A percentile compares a stretch with the other conserved stretches of the same genome.
Evolutionary conservation across 37 sponge, comb jelly and placozoan species (phyloP).

Genomic region (Hormiphora californensis): DNA sequence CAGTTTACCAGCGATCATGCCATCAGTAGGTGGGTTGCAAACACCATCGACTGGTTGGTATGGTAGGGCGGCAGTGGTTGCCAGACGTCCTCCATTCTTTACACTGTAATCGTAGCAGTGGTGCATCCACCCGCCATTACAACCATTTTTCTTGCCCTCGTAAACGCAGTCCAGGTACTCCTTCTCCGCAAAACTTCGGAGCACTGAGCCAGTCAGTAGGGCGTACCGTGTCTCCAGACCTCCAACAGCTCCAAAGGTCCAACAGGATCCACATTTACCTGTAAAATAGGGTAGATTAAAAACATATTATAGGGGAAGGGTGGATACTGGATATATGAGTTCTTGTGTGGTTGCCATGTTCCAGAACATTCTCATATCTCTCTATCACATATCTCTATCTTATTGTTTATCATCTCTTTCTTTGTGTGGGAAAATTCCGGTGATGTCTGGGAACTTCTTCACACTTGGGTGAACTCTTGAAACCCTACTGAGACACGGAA

Average conservation of each 20-base stretch:
- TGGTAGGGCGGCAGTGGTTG: no score
- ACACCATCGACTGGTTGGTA: no score
- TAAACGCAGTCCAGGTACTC: constrained; percentile 24
- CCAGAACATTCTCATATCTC: no score
- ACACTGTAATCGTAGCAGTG: background rate
- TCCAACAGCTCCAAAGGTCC: constrained; percentile 1
- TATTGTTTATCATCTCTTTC: no score
- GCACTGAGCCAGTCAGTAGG: background rate
- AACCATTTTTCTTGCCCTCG: background rate
- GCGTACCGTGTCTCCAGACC: constrained; percentile 21
- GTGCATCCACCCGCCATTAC: background rate
- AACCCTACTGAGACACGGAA: no score
- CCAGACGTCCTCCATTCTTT: background rate
- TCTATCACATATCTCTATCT: no score
- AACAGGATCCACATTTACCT: background rate
- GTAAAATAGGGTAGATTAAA: background rate
- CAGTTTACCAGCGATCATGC: background rate
- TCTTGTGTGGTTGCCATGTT: no score
- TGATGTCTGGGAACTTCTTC: no score
- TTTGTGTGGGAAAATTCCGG: no score
- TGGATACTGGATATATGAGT: no score
- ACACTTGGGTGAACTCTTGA: no score
- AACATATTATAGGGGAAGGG: background rate
- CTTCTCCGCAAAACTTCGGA: constrained; percentile 8
- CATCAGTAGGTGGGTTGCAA: no score